phyloP scores from a whole-genome alignment of 2,113 vertebrate species.

The Cinclus mexicanus region DNA sequence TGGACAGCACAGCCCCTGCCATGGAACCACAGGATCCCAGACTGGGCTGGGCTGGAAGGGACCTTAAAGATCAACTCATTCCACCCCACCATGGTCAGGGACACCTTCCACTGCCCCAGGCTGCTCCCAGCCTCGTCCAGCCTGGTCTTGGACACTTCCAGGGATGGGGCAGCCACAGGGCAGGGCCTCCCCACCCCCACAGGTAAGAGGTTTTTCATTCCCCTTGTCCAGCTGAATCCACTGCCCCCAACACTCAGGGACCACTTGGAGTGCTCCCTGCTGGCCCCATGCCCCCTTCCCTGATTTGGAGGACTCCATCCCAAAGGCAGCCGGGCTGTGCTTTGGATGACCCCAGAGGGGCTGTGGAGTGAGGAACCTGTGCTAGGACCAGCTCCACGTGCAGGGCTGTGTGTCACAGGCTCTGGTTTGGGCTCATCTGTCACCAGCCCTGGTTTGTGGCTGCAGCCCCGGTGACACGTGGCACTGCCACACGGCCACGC shows the following conservation, averaged over 20 bases:
- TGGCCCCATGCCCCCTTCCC: neutral
- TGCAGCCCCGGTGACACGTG: fast-evolving
- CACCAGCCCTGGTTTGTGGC: neutral
- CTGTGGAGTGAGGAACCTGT: neutral
- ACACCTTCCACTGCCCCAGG: neutral
- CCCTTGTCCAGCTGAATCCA: neutral
- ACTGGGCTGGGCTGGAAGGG: neutral
- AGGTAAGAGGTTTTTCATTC: neutral
- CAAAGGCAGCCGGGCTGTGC: fast-evolving
- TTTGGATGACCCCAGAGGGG: neutral
- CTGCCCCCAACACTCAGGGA: no score
- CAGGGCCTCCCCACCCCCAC: neutral
- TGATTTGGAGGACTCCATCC: neutral
- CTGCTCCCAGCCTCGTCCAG: neutral
- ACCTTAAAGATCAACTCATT: neutral
- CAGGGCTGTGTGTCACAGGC: neutral
- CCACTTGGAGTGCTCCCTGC: neutral
- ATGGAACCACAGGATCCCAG: neutral
- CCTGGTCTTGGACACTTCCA: neutral
- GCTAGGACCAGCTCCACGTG: neutral
- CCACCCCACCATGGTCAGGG: neutral
- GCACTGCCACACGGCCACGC: neutral
- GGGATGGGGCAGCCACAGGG: neutral
- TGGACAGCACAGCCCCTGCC: neutral
- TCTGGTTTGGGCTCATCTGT: neutral